Percentiles rank a stretch among this genome's conserved stretches.
Conservation (phyloP, 2,797 vertebrate genomes). For the Hephaestus fuliginosus region DNA sequence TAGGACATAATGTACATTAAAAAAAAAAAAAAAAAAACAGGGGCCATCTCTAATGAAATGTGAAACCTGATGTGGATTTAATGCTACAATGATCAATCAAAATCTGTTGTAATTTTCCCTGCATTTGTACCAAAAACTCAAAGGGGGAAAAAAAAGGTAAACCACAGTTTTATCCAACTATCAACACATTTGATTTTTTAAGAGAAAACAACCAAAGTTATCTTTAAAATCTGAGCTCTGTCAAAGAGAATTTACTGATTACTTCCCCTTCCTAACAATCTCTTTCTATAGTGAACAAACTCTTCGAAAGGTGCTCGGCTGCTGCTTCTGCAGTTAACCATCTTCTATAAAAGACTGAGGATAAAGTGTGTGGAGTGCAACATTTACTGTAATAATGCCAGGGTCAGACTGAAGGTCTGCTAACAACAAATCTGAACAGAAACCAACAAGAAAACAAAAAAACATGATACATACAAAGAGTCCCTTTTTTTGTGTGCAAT, state of each 20-base stretch:
- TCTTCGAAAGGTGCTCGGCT: slow-evolving; percentile 21
- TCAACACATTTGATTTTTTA: no score
- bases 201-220: background rate
- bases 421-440: slow-evolving; percentile 2
- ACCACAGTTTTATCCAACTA: no score
- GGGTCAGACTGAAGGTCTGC: slow-evolving; percentile 19
- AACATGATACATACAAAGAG: background rate
- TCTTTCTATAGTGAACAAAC: background rate
- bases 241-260: no score
- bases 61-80: background rate
- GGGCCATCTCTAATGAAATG: background rate
- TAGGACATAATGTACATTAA: background rate
- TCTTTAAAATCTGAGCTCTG: background rate
- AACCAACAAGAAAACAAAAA: slow-evolving; percentile 14
- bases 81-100: background rate
- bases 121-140: background rate
- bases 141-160: background rate
- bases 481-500: slow-evolving; percentile 68
- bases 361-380: slow-evolving; percentile 48
- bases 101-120: background rate
- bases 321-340: slow-evolving; percentile 25
- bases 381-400: slow-evolving; percentile 56
- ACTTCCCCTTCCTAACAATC: background rate
- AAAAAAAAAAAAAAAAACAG: background rate
- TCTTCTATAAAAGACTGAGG: background rate